Evolutionary conservation across 2,113 vertebrate species (phyloP).

Genomic region (Periophthalmus modestus): DNA sequence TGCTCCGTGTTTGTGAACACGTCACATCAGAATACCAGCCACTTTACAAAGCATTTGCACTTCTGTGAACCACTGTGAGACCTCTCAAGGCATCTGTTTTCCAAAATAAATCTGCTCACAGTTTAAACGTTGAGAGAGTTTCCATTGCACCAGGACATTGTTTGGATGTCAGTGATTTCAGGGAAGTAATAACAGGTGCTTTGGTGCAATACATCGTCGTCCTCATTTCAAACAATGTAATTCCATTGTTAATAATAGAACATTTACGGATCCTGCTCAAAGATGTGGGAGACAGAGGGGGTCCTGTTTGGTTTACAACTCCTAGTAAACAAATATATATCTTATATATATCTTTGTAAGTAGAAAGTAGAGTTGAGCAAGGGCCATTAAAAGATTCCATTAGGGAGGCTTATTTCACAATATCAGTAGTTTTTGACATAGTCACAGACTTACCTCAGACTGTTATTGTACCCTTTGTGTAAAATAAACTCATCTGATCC

Average conservation of each 20-base stretch:
- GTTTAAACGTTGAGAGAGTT: slow-evolving; percentile 35
- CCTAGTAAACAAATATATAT: background rate
- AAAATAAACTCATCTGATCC: no score
- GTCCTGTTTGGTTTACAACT: background rate
- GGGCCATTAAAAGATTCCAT: no score
- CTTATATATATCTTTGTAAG: no score
- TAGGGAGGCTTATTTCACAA: no score
- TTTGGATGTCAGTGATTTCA: slow-evolving; percentile 35
- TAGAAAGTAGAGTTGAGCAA: no score
- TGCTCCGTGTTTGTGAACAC: slow-evolving; percentile 29
- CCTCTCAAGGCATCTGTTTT: slow-evolving; percentile 32
- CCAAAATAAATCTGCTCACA: slow-evolving; percentile 37
- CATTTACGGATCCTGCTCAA: background rate
- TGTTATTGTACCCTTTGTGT: no score
- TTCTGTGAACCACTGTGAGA: slow-evolving; percentile 14
- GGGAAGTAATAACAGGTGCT: slow-evolving; percentile 52
- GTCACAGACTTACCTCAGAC: no score
- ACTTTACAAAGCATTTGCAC: slow-evolving; percentile 25
- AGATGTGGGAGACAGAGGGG: background rate
- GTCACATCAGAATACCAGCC: slow-evolving; percentile 29
- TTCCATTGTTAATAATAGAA: background rate
- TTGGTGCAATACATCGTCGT: slow-evolving; percentile 29
- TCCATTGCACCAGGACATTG: slow-evolving; percentile 53
- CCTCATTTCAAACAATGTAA: slow-evolving; percentile 5
- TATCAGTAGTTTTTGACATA: no score